Conservation (phyloP, 2,888 invertebrate genomes). For the Latrodectus hesperus region DNA sequence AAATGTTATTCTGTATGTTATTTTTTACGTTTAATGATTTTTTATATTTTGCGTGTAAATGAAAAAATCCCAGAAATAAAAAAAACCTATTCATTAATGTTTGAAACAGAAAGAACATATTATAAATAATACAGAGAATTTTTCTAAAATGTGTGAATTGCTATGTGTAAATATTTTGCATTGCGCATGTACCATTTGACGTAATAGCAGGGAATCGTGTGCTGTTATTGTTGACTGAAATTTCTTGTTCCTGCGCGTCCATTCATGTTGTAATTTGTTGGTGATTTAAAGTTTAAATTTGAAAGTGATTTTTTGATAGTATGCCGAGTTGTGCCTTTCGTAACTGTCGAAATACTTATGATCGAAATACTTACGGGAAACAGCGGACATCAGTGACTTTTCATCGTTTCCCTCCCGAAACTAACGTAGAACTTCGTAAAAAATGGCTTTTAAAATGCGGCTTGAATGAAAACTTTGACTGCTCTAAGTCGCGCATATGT, state of each 20-base stretch:
- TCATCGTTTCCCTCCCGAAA: conserved; percentile 23
- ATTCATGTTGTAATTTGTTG: neutral
- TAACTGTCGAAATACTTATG: neutral
- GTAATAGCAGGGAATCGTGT: neutral
- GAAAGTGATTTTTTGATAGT: neutral
- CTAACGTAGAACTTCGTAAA: conserved; percentile 10
- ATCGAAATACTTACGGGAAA: neutral
- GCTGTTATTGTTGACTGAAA: neutral
- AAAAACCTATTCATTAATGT: no score
- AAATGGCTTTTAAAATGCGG: conserved; percentile 38
- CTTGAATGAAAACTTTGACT: neutral
- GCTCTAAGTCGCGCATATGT: conserved; percentile 17
- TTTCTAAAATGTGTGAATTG: neutral
- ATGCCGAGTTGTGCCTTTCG: conserved; percentile 14
- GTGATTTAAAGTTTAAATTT: neutral
- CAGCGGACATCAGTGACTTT: neutral
- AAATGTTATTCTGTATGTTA: no score
- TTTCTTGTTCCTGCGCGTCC: conserved; percentile 10
- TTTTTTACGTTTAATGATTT: no score
- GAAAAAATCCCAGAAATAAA: no score
- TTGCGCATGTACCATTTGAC: neutral
- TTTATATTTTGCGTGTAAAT: no score
- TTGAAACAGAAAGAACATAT: no score
- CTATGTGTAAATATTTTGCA: neutral
- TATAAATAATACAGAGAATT: neutral